Evolutionary conservation across 2,888 invertebrate genomes (phyloP), one percentile per base, ranked within the genome.

Genomic region (Prosopocoilus inquinatus): DNA sequence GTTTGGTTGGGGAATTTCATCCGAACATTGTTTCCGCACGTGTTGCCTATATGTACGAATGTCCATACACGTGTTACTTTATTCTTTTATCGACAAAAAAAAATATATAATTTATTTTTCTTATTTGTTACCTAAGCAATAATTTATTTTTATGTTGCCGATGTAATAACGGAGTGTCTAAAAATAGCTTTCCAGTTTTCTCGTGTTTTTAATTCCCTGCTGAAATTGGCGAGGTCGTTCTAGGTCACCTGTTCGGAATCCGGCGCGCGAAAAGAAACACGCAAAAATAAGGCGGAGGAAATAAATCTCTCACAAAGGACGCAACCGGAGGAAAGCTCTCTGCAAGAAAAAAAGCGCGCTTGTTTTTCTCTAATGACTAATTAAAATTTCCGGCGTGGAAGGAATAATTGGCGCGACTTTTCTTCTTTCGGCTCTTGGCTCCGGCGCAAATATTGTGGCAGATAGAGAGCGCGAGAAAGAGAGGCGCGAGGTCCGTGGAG

Each of bases 401-500:
- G n/a, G n/a, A 12, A 32, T 46, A 33, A 33, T 12, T 11, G 12
- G 47, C 35, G 47, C 47, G 34, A 47, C 33, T 47, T 47, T 47
- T 34, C n/a, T 15, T 11, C n/a, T 15, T 11, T 46, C 32, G 33
- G 15, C 35, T 12, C 34, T 47, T n/a, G 34, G 47, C 47, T 33
- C 34, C 46, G 34, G 33, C 34, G 35, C 33, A 13, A 11, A 47
- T 33, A 47, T 13, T 2, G 15, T 34, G 9, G 47, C 34, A 28
- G 20, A 28, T 28, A 28, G 20, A 28, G 47, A 28, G 38, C 35
- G 50, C 20, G 51, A 39, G 53, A 41, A 47, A 41, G 50, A 53
- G 50, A 45, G 33, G 49, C 56, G 54, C 44, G 54, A 61, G 58
- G 39, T 36, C 20, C 36, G 39, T 33, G 46, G 46, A 55, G 50